Percentiles rank a stretch among this genome's conserved stretches.
These are phyloP conservation scores for Auanema sp. DNA, from an alignment of 2,888 invertebrate genomes.

Conservation along the genomic window DNA sequence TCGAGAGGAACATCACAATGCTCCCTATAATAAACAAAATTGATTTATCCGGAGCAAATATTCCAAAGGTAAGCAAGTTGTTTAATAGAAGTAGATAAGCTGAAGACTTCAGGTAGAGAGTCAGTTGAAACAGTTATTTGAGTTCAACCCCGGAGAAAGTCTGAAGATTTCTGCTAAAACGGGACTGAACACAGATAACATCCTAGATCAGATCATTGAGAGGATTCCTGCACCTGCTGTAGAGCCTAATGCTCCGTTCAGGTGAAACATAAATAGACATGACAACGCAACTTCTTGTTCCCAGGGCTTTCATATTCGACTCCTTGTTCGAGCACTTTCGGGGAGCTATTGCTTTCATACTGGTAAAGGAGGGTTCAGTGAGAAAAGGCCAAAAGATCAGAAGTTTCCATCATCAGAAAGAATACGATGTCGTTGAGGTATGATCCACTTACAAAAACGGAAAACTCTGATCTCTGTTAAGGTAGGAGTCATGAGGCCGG, in stretches of 20 bases:
- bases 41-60: constrained; percentile 86
- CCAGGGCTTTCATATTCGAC: constrained; percentile 82
- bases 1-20: constrained; percentile 78
- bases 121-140: constrained; percentile 81
- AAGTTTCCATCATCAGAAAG: constrained; percentile 75
- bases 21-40: constrained; percentile 95
- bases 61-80: constrained; percentile 69
- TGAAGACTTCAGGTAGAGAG: constrained; percentile 70
- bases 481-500: constrained; percentile 79
- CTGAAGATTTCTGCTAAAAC: constrained; percentile 87
- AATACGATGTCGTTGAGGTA: constrained; percentile 77
- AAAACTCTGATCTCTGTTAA: constrained; percentile 9
- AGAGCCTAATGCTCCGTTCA: constrained; percentile 70
- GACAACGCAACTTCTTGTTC: background rate
- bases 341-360: constrained; percentile 79
- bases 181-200: constrained; percentile 79
- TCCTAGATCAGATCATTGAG: constrained; percentile 69
- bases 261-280: constrained; percentile 7
- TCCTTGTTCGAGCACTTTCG: constrained; percentile 88
- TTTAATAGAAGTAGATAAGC: background rate
- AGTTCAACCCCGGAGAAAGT: constrained; percentile 76
- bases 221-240: constrained; percentile 63
- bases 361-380: constrained; percentile 78
- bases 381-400: constrained; percentile 75
- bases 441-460: background rate